Base-by-base conservation (phyloP, 2,888 invertebrate genomes). In the Priocnemis perturbator region DNA sequence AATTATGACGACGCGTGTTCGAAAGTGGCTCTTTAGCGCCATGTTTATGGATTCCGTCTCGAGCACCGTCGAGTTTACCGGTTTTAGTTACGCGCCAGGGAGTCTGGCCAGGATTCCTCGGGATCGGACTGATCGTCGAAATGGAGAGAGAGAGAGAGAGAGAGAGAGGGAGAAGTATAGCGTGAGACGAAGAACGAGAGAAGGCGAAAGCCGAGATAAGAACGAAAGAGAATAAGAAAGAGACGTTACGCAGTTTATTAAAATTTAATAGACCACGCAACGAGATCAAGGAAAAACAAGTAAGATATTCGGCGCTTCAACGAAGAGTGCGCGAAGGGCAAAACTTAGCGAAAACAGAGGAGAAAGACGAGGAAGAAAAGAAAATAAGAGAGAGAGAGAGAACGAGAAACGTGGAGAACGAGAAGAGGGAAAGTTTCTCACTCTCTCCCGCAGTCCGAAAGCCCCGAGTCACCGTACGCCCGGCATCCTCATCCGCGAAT, bases 61-160 rank as follows among this genome's bases (percentile, higher is more conserved):
- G 60, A 60, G 48, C 37, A 37, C 37, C 37, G 37, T 37, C 60
- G 37, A 59, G 68, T 66, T 72, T 76, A 73, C 71, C 69, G 73
- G 73, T 73, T 73, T 76, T 71, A 67, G 69, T 69, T 76, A 71
- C 71, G 73, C 75, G 59, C 69, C 69, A 61, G 75, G 73, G 75
- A 76, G 75, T 73, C 75, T 48, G 55, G 66, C 69, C 59, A 57
- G 64, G 52, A 64, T 53, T 55, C 66, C 68, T 64, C 61, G 62
- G 68, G 71, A 68, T 71, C 73, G 70, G 70, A 73, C 65, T 73
- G 67, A 68, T 69, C 66, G 26, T 44, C 47, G 50, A 62, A 52
- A 61, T 0, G 50, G 50, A 50, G n/a, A n/a, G 11, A 50, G 50
- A 1, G 19, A 50, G 50, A 50, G 50, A 1, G 14, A 11, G 7